A percentile compares a stretch with the other conserved stretches of the same genome.
These are phyloP conservation scores for Ormyrus nitidulus DNA, from an alignment of 2,888 invertebrate genomes.

Conservation along the genomic window DNA sequence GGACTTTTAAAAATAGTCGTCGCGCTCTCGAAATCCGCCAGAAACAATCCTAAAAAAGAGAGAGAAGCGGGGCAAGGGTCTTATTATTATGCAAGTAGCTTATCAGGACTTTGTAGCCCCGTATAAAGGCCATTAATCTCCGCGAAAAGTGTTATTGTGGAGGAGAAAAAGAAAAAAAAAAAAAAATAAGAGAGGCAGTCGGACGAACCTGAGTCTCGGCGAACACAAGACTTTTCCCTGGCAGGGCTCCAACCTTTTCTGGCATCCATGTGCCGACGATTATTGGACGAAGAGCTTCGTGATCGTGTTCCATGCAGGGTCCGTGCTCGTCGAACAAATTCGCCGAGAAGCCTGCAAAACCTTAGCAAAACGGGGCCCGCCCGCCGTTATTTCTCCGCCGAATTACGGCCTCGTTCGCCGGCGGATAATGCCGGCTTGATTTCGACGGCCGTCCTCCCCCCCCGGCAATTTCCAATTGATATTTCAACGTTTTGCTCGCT, in stretches of 20 bases:
- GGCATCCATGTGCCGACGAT: constrained; percentile 94
- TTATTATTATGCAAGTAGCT: constrained; percentile 53
- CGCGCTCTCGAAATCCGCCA: constrained; percentile 29
- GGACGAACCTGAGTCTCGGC: constrained; percentile 89
- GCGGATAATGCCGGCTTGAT: no score
- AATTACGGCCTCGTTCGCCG: no score
- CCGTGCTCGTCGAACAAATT: constrained; percentile 77
- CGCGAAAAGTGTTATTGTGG: constrained; percentile 53
- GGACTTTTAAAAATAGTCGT: constrained; percentile 28
- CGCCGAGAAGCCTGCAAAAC: constrained; percentile 78
- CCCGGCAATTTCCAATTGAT: no score
- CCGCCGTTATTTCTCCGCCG: no score
- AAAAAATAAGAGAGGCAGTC: constrained; percentile 18
- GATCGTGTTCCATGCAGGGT: constrained; percentile 91
- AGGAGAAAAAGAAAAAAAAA: background rate
- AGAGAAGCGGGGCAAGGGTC: constrained; percentile 9
- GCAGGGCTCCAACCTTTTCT: constrained; percentile 90
- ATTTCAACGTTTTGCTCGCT: constrained; percentile 1
- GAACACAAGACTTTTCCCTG: constrained; percentile 89
- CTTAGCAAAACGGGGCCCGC: constrained; percentile 67
- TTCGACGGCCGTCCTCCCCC: no score
- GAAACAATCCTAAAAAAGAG: constrained; percentile 12
- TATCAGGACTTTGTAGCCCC: constrained; percentile 38
- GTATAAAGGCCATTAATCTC: constrained; percentile 51
- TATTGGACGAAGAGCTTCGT: constrained; percentile 89